Conservation (phyloP, 2,888 invertebrate species). For the Acholoe squamosa region DNA sequence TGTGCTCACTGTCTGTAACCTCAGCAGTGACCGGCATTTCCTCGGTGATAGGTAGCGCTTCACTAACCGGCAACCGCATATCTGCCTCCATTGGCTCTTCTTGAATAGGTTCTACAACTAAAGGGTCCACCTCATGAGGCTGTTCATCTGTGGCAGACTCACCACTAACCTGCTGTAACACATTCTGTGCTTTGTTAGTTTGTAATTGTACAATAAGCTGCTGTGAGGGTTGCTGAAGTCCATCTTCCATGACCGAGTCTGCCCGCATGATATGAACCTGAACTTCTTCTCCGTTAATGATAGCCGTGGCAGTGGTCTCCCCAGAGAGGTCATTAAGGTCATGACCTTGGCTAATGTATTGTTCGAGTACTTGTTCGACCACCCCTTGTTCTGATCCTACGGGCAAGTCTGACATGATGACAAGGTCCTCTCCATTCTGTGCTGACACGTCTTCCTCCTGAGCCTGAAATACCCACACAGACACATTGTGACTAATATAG, state of each 20-base stretch:
- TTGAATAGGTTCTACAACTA: background rate
- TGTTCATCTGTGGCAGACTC: background rate
- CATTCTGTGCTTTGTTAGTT: background rate
- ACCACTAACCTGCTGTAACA: background rate
- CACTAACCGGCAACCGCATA: background rate
- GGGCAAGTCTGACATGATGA: slow-evolving; percentile 42
- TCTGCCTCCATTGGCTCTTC: background rate
- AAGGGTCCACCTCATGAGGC: background rate
- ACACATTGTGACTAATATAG: background rate
- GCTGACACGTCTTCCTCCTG: background rate
- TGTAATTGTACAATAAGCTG: background rate
- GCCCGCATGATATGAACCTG: slow-evolving; percentile 31
- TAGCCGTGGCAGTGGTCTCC: slow-evolving; percentile 28
- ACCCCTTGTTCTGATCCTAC: slow-evolving; percentile 34
- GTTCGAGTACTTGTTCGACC: slow-evolving; percentile 49
- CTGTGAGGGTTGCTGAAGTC: background rate
- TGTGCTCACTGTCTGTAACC: background rate
- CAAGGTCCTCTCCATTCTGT: slow-evolving; percentile 22
- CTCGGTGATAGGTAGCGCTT: background rate
- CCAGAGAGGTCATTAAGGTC: slow-evolving; percentile 40
- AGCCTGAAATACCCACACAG: background rate
- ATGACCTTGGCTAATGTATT: slow-evolving; percentile 42
- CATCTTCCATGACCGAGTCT: background rate
- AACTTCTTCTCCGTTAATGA: slow-evolving; percentile 40
- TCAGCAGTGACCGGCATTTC: background rate